phyloP scores from a whole-genome alignment of 2,113 vertebrate genomes.

The Pluvianellus socialis region DNA sequence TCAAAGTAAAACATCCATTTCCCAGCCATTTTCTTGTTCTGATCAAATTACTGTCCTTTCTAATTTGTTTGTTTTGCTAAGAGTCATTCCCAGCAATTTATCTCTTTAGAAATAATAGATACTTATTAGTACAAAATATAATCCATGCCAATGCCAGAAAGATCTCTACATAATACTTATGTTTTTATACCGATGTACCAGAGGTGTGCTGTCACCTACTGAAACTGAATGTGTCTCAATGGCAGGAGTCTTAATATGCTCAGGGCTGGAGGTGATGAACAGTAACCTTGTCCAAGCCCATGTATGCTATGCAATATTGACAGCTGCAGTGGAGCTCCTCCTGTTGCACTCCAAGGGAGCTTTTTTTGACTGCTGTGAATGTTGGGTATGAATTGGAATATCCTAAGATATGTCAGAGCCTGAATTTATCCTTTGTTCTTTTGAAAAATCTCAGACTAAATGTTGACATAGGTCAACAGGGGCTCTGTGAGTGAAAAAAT shows the following conservation, averaged over 20 bases:
- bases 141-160: not conserved
- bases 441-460: not conserved
- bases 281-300: not conserved
- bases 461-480: not conserved
- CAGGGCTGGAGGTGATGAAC: not conserved
- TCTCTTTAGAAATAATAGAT: not conserved
- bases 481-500: not conserved
- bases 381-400: not conserved
- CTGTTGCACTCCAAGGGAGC: not conserved
- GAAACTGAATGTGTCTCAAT: not conserved
- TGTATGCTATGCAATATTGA: not conserved
- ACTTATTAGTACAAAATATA: not conserved
- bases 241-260: not conserved
- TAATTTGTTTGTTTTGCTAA: not conserved
- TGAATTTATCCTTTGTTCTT: not conserved
- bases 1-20: not conserved
- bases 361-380: not conserved
- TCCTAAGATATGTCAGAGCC: not conserved
- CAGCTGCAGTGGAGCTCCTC: not conserved
- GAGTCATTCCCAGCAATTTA: not conserved
- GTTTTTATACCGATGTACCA: not conserved
- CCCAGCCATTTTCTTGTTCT: slow-evolving; percentile 18
- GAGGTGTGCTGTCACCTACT: not conserved
- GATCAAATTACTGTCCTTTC: slow-evolving; percentile 16
- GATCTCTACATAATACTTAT: not conserved